Conservation (phyloP, 2,888 invertebrate species). For the Rugalucina vietnamica region DNA sequence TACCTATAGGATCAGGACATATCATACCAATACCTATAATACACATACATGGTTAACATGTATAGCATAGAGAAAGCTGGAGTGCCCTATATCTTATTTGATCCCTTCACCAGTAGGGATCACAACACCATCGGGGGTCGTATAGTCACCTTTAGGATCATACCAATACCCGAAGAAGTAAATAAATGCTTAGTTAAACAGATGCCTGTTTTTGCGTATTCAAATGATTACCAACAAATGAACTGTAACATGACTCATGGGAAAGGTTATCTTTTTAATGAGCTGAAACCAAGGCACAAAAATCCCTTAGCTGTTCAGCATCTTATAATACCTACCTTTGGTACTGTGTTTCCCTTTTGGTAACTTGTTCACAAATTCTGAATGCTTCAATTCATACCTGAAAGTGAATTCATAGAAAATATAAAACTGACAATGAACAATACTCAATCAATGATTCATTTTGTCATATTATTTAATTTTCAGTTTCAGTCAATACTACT, state of each 20-base stretch:
- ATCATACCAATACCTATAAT: conserved; percentile 90
- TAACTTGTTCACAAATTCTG: conserved; percentile 91
- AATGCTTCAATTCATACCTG: conserved; percentile 90
- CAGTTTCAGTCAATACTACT: no score
- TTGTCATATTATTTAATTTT: no score
- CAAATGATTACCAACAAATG: no score
- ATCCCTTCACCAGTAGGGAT: conserved; percentile 83
- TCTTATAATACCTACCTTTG: conserved; percentile 87
- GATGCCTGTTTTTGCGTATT: no score
- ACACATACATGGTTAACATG: no score
- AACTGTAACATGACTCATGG: no score
- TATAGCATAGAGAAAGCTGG: conserved; percentile 91
- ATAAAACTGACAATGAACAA: no score
- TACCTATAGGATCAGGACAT: conserved; percentile 90
- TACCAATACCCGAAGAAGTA: conserved; percentile 88
- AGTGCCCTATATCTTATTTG: conserved; percentile 61
- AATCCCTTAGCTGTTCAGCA: background rate
- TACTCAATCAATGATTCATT: no score
- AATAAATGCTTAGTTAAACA: no score
- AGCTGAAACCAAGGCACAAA: no score
- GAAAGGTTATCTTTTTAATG: no score
- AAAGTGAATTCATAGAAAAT: conserved; percentile 58
- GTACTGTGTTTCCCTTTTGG: conserved; percentile 94
- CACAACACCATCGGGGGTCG: conserved; percentile 87
- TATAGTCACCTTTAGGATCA: conserved; percentile 87